Percentiles rank a stretch among this genome's conserved stretches.
These are phyloP conservation scores for Sitta carolinensis DNA, from an alignment of 2,797 vertebrate genomes.

Conservation along the genomic window DNA sequence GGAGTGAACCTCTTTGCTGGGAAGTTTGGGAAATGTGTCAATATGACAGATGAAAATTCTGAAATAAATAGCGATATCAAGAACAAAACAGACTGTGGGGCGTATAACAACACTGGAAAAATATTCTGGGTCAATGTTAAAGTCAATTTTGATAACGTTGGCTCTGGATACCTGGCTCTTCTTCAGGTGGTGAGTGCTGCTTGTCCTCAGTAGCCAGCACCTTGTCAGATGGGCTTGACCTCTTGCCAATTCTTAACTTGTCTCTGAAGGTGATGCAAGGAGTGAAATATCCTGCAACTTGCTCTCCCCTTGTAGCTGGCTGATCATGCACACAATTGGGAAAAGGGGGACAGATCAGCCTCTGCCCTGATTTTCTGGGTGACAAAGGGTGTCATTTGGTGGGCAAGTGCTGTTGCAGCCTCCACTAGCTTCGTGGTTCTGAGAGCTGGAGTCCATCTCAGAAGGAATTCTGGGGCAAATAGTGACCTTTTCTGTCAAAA, in stretches of 20 bases:
- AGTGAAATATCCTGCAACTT: not conserved
- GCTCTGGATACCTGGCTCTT: constrained; percentile 93
- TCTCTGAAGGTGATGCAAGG: not conserved
- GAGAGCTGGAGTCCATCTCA: not conserved
- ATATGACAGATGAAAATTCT: constrained; percentile 76
- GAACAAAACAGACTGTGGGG: constrained; percentile 80
- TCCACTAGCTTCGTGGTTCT: not conserved
- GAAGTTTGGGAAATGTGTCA: constrained; percentile 92
- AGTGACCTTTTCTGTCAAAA: not conserved
- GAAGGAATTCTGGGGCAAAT: not conserved
- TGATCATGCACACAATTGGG: not conserved
- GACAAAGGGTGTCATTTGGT: not conserved
- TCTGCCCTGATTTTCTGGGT: not conserved
- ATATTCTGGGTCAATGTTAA: constrained; percentile 92
- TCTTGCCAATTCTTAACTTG: not conserved
- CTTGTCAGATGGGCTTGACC: not conserved
- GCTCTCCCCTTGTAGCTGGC: not conserved
- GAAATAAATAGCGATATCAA: constrained; percentile 33
- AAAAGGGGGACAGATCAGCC: not conserved
- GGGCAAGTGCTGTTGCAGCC: not conserved
- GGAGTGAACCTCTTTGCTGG: constrained; percentile 93
- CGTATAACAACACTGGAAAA: constrained; percentile 80
- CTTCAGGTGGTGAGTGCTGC: constrained; percentile 91
- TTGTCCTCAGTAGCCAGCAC: not conserved
- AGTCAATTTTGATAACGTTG: constrained; percentile 98